phyloP scores from a whole-genome alignment of 2,113 vertebrate genomes.

The Daphoenositta chrysoptera region DNA sequence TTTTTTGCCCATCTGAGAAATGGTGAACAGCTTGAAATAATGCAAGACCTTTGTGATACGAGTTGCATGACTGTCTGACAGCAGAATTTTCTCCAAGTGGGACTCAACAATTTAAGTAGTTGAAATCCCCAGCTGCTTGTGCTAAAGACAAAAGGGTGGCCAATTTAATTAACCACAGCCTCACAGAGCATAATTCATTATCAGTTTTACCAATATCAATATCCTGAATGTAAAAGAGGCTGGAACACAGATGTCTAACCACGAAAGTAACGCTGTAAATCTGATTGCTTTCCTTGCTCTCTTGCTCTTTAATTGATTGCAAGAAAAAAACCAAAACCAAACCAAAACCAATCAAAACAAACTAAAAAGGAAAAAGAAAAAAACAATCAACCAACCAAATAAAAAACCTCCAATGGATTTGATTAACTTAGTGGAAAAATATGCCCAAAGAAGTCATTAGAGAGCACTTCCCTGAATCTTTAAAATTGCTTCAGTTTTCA shows the following conservation, averaged over 20 bases:
- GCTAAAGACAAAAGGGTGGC: slow-evolving; percentile 51
- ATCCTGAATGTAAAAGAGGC: neutral
- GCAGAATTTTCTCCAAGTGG: slow-evolving; percentile 55
- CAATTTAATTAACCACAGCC: slow-evolving; percentile 68
- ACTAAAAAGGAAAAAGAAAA: neutral
- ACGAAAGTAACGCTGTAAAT: slow-evolving; percentile 12
- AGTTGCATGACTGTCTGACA: slow-evolving; percentile 13
- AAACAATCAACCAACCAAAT: neutral
- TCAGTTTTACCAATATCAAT: slow-evolving; percentile 40
- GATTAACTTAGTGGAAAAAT: neutral
- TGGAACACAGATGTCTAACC: slow-evolving; percentile 36
- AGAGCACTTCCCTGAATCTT: neutral
- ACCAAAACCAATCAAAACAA: neutral
- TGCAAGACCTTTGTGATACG: neutral
- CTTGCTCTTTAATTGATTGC: slow-evolving; percentile 42
- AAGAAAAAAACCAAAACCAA: neutral
- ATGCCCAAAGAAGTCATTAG: neutral
- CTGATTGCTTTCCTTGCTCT: slow-evolving; percentile 29
- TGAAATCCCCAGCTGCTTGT: slow-evolving; percentile 13
- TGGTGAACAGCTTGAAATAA: slow-evolving; percentile 15
- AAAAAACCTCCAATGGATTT: neutral
- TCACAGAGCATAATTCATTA: slow-evolving; percentile 63
- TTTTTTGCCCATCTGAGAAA: neutral
- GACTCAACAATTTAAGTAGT: slow-evolving; percentile 29
- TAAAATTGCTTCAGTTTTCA: neutral